Percentiles rank a stretch among this genome's conserved stretches.
Conservation (phyloP, 2,888 invertebrate species). For the Allygus modestus region DNA sequence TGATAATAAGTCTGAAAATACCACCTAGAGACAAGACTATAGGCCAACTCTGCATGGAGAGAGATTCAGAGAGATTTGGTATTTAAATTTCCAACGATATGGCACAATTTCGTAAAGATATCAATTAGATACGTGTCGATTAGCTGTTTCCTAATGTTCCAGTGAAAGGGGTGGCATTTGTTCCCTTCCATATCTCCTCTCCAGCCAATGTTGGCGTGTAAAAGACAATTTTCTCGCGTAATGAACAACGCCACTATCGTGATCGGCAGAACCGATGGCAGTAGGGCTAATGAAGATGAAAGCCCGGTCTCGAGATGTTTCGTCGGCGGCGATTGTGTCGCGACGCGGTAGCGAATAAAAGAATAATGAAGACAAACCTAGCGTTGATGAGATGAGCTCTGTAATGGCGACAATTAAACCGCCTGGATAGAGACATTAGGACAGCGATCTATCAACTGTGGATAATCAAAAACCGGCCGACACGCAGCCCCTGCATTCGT, state of each 20-base stretch:
- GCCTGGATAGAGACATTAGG: conserved; percentile 53
- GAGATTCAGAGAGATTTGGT: too few species aligned
- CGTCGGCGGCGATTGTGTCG: conserved; percentile 9
- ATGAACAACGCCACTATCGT: conserved; percentile 4
- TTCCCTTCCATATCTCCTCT: not conserved
- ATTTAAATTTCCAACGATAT: too few species aligned
- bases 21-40: too few species aligned
- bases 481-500: conserved; percentile 26
- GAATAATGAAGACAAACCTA: conserved; percentile 21
- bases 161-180: too few species aligned
- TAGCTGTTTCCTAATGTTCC: too few species aligned
- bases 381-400: conserved; percentile 8
- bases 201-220: conserved; percentile 28
- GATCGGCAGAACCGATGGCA: not conserved
- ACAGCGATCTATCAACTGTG: conserved; percentile 26
- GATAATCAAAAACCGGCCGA: conserved; percentile 15
- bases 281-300: conserved; percentile 1
- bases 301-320: too few species aligned
- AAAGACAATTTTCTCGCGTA: not conserved
- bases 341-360: conserved; percentile 25
- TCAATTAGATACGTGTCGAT: too few species aligned
- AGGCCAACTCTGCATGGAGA: too few species aligned
- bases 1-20: too few species aligned
- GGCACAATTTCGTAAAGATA: too few species aligned
- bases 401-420: conserved; percentile 54